Evolutionary conservation across 2,888 invertebrate species (phyloP), one percentile per base, ranked within the genome.

Genomic region (Napeogenes sylphis): DNA sequence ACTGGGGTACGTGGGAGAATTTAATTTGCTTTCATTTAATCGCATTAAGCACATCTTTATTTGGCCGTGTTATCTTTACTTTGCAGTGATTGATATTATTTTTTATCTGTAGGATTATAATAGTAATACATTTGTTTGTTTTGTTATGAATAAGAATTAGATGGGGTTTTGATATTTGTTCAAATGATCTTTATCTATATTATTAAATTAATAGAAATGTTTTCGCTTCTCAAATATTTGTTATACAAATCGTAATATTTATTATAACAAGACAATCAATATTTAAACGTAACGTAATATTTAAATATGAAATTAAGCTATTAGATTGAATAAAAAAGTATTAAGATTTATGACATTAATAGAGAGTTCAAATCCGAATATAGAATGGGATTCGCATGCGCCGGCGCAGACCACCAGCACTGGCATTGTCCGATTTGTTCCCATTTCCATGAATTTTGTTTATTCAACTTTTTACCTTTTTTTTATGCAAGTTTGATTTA

Each of bases 371-470:
- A 51, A 51, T 30, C 51, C 10, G 30, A 30, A 51, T 51, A 30
- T 38, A n/a, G 55, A 55, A 55, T 55, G 21, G 51, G 51, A 35
- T 54, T 58, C n/a, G 56, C 58, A 58, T 53, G 61, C 62, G 56
- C 53, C 58, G 64, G 62, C 45, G 42, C 45, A 58, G 73, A 70
- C 71, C 68, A 70, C 78, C 80, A 76, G 87, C 83, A 82, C 87
- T 82, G 78, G 80, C 78, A 84, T 85, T 84, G 85, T 86, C 78
- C 80, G 83, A 88, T 87, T 86, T 86, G 87, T 87, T 84, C 83
- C 82, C 80, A 83, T 88, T 88, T 88, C 90, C 88, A 85, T 88
- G 89, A 89, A 90, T 89, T 88, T 83, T 85, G 86, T 87, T 85
- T 87, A 86, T 86, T 83, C 85, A 84, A 84, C 82, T 83, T 85